These are phyloP conservation scores for Drosophila multiciliata DNA, from an alignment of 2,888 invertebrate genomes.

Conservation along the genomic window DNA sequence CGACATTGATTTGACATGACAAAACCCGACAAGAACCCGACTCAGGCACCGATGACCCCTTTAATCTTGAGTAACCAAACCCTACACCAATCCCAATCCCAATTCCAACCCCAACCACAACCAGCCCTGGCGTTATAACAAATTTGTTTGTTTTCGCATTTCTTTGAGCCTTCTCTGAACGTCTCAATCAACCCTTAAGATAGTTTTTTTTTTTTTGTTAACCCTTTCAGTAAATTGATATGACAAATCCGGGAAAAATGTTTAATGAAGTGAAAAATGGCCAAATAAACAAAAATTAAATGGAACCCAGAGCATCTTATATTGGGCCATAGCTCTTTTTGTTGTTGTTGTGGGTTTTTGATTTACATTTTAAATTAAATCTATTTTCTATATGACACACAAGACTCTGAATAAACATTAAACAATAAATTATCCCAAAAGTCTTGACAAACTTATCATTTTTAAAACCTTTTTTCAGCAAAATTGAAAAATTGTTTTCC, in stretches of 20 bases:
- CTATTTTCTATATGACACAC: background rate
- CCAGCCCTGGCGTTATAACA: slow-evolving; percentile 43
- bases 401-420: too few species aligned
- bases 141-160: slow-evolving; percentile 68
- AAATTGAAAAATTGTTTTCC: too few species aligned
- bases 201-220: slow-evolving; percentile 46
- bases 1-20: slow-evolving; percentile 81
- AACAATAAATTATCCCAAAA: too few species aligned
- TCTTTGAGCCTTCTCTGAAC: slow-evolving; percentile 22
- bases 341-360: slow-evolving; percentile 27
- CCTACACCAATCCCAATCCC: background rate
- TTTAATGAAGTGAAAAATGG: slow-evolving; percentile 84
- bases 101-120: background rate
- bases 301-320: slow-evolving; percentile 45
- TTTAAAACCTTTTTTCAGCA: too few species aligned
- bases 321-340: background rate
- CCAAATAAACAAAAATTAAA: slow-evolving; percentile 84
- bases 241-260: slow-evolving; percentile 71
- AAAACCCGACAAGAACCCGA: slow-evolving; percentile 15
- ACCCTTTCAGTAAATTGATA: slow-evolving; percentile 78
- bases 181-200: slow-evolving; percentile 70
- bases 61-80: slow-evolving; percentile 3
- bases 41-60: slow-evolving; percentile 10
- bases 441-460: too few species aligned
- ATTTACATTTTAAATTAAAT: slow-evolving; percentile 59